Evolutionary conservation across 2,888 invertebrate genomes (phyloP), one percentile per base, ranked within the genome.

Genomic region (Parnassius glacialis): DNA sequence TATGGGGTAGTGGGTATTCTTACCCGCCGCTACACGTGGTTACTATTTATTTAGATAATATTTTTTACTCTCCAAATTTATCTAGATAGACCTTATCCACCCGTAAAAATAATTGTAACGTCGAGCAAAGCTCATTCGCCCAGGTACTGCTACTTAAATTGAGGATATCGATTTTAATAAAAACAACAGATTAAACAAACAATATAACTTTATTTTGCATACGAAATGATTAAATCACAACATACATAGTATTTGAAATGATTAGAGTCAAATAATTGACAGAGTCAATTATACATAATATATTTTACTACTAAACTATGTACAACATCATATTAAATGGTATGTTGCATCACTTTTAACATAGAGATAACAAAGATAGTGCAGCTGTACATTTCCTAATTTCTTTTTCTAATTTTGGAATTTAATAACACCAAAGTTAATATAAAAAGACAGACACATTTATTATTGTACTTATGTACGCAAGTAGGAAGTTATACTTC

Each of bases 191-290:
- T 64, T 62, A 78, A 86, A 85, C 87, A 85, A 89, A 88, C 82
- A 81, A 84, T 82, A 83, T 82, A 85, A 76, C 69, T 85, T 83
- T 85, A 85, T 84, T 85, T 78, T 71, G 66, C 78, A 71, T 71
- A 74, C 70, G 68, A 73, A 71, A 70, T 61, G 65, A 64, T 68
- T 67, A 63, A 84, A 82, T 85, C 81, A 84, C 84, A 85, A 85
- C 81, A 77, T 79, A 73, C 74, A 76, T 74, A 77, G 73, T 73
- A 57, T 34, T 34, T 34, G 1, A 34, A 34, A 34, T 7, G 34
- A 34, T 34, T 7, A 34, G 34, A 34, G 34, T 34, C 7, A 34
- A 34, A 34, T 34, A 67, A 65, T 65, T 64, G 64, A 65, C 66
- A 42, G 42, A 9, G 62, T 55, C 54, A 54, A 58, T 54, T 13